Evolutionary conservation across 2,888 invertebrate genomes (phyloP).

Genomic region (Apantesis nais): DNA sequence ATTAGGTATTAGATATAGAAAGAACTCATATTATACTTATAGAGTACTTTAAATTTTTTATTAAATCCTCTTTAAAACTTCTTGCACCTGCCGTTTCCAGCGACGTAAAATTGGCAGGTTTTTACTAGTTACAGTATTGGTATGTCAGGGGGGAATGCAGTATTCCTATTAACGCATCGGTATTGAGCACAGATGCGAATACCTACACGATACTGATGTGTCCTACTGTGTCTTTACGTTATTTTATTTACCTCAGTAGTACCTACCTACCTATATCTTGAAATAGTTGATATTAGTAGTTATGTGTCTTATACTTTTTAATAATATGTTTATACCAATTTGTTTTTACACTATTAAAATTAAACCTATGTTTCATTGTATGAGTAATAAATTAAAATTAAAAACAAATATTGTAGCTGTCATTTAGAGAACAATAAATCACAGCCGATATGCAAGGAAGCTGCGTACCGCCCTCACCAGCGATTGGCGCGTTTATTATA

Average conservation of each 20-base stretch:
- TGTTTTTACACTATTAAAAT: neutral
- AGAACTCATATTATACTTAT: no score
- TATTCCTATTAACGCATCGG: neutral
- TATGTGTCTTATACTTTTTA: no score
- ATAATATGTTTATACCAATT: neutral
- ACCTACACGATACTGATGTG: no score
- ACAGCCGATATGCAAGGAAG: conserved; percentile 31
- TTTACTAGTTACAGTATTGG: neutral
- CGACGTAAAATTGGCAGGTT: neutral
- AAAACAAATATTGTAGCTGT: neutral
- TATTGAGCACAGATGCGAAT: neutral
- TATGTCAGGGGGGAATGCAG: neutral
- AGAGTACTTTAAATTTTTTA: neutral
- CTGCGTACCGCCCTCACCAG: conserved; percentile 65
- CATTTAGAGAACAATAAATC: conserved; percentile 35
- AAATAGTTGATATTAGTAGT: no score
- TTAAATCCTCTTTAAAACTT: neutral
- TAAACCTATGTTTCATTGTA: neutral
- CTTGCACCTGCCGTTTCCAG: neutral
- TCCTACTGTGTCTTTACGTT: neutral
- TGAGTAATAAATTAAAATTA: neutral
- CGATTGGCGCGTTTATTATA: conserved; percentile 67
- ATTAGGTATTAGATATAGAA: neutral
- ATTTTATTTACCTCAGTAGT: neutral
- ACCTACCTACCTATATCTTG: neutral